Evolutionary conservation across 92 coral and sea anemone species (phyloP).

Genomic region (Heteractis magnifica): DNA sequence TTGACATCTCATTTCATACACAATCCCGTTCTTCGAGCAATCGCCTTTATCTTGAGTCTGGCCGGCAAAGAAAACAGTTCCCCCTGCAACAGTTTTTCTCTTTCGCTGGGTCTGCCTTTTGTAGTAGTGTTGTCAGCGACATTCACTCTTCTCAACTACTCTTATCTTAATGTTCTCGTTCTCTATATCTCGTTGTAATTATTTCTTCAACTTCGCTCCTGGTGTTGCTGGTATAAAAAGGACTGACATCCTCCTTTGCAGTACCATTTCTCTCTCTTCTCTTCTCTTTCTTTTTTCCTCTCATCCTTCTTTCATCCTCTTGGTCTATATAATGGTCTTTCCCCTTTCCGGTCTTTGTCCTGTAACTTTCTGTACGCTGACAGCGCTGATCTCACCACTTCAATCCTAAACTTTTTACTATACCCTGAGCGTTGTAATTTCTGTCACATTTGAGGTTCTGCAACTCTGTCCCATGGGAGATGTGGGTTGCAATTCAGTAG

Average conservation of each 20-base stretch:
- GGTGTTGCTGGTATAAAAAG: neutral
- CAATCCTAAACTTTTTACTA: conserved; percentile 15
- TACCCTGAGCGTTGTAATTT: no score
- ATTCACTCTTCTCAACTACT: neutral
- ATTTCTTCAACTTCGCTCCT: neutral
- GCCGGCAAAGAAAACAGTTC: no score
- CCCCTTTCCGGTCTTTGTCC: conserved; percentile 2
- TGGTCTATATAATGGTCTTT: conserved; percentile 24
- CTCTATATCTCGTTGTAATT: neutral
- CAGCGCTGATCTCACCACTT: conserved; percentile 22
- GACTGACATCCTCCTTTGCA: no score
- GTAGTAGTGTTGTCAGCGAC: neutral
- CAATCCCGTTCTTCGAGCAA: no score
- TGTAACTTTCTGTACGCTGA: conserved; percentile 14
- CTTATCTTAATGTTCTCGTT: neutral
- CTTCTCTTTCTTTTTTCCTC: conserved; percentile 5
- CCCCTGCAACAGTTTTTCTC: neutral
- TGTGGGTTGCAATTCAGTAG: conserved; percentile 30
- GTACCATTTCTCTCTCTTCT: neutral
- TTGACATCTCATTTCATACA: no score
- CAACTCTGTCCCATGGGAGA: conserved; percentile 25
- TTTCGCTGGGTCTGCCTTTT: neutral
- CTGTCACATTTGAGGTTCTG: neutral
- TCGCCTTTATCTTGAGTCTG: no score
- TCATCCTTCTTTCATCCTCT: conserved; percentile 7